Evolutionary conservation across 1,140 invertebrate genomes (phyloP).

Genomic region (Carcinoscorpius rotundicauda): DNA sequence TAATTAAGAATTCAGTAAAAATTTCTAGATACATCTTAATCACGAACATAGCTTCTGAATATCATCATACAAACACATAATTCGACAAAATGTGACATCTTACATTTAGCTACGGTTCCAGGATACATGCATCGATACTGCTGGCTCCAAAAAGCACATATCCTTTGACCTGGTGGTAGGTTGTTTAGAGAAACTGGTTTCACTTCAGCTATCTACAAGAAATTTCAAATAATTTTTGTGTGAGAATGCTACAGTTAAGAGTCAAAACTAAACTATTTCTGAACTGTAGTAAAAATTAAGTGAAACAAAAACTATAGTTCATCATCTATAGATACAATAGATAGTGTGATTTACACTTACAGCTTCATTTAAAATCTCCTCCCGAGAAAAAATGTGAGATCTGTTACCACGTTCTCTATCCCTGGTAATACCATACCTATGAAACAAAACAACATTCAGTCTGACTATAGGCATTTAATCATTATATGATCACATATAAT

Average conservation of each 20-base stretch:
- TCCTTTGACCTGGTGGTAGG: conserved; percentile 41
- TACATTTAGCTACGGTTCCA: conserved; percentile 60
- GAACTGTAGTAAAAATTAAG: too few relatives aligned
- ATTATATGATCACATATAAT: too few relatives aligned
- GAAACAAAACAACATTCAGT: too few relatives aligned
- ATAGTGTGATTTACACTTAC: conserved; percentile 44
- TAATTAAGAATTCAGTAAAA: too few relatives aligned
- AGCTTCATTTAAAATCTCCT: conserved; percentile 78
- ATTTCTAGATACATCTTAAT: too few relatives aligned
- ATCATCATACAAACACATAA: too few relatives aligned
- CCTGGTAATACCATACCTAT: conserved; percentile 54
- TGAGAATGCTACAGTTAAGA: too few relatives aligned
- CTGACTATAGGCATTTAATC: too few relatives aligned
- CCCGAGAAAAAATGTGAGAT: conserved; percentile 74
- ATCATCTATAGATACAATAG: not conserved
- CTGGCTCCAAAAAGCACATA: conserved; percentile 93
- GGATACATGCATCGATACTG: conserved; percentile 88
- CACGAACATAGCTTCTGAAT: too few relatives aligned
- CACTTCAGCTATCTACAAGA: conserved; percentile 52
- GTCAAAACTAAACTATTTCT: too few relatives aligned
- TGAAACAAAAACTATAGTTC: not conserved
- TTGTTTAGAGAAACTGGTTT: conserved; percentile 48
- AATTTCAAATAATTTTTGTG: too few relatives aligned
- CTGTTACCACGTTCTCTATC: conserved; percentile 79
- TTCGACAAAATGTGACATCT: conserved; percentile 3